Conservation (phyloP, 2,113 vertebrate species). For the Morone chrysops region DNA sequence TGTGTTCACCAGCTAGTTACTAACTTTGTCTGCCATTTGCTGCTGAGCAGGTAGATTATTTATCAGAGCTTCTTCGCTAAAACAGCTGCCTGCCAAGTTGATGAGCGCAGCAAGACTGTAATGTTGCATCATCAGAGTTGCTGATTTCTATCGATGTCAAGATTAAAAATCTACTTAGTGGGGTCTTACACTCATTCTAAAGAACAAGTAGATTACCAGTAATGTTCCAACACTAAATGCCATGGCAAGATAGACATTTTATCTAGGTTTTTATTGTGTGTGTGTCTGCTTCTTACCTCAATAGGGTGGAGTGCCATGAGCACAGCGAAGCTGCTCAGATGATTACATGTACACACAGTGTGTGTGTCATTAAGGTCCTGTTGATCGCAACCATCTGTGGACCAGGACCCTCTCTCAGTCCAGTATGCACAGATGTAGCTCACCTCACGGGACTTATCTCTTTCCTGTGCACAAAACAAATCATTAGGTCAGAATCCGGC, state of each 20-base stretch:
- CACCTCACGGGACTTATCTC: neutral
- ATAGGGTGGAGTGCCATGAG: constrained; percentile 89
- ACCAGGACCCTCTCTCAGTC: constrained; percentile 82
- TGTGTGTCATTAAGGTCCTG: constrained; percentile 61
- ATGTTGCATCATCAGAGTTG: no score
- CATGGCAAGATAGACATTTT: neutral
- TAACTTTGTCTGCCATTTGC: no score
- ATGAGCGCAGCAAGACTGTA: no score
- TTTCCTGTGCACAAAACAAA: constrained; percentile 52
- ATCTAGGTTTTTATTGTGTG: neutral
- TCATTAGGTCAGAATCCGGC: neutral
- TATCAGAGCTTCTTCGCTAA: no score
- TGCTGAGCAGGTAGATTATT: no score
- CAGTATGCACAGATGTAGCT: constrained; percentile 85
- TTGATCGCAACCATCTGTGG: constrained; percentile 79
- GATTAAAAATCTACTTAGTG: neutral
- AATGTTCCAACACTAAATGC: neutral
- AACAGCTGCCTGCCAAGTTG: no score
- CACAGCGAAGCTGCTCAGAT: constrained; percentile 92
- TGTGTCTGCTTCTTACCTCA: constrained; percentile 78
- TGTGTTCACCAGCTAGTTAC: neutral
- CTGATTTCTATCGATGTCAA: no score
- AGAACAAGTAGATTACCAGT: neutral
- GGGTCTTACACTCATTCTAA: neutral
- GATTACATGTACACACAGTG: constrained; percentile 83